A percentile compares a stretch with the other conserved stretches of the same genome.
Conservation (phyloP, 2,888 invertebrate species). For the Syrista parreyssii region DNA sequence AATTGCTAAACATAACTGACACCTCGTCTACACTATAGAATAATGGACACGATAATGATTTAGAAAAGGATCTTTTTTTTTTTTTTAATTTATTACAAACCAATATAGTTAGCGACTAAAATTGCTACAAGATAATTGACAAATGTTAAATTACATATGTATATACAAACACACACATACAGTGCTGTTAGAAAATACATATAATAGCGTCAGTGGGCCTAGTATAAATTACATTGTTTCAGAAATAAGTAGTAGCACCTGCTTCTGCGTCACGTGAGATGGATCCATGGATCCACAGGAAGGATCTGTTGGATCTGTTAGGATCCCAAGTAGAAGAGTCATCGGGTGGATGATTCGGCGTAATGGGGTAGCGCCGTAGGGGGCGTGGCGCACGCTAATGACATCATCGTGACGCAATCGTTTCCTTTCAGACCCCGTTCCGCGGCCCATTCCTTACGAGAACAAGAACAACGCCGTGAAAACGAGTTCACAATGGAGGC, state of each 20-base stretch:
- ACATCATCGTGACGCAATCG: slow-evolving; percentile 62
- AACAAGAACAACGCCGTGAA: slow-evolving; percentile 43
- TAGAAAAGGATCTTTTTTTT: neutral
- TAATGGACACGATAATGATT: neutral
- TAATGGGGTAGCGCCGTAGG: slow-evolving; percentile 59
- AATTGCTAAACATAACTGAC: neutral
- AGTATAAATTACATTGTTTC: slow-evolving; percentile 24
- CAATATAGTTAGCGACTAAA: neutral
- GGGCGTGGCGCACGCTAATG: slow-evolving; percentile 58
- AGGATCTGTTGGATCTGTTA: neutral
- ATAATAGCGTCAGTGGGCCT: neutral
- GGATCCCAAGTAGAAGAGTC: slow-evolving; percentile 13
- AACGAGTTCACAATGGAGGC: slow-evolving; percentile 39
- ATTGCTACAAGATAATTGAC: neutral
- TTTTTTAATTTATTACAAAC: neutral
- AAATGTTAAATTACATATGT: too few species aligned
- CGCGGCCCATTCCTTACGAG: slow-evolving; percentile 22
- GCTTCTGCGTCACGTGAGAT: slow-evolving; percentile 12
- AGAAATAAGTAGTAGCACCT: slow-evolving; percentile 20
- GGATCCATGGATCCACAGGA: slow-evolving; percentile 6
- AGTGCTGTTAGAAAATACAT: neutral
- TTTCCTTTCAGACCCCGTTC: slow-evolving; percentile 45
- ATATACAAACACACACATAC: too few species aligned
- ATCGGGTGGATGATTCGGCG: slow-evolving; percentile 44
- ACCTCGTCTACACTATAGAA: neutral